Evolutionary conservation across 2,797 vertebrate genomes (phyloP), one percentile per base, ranked within the genome.

Genomic region (Rhinophrynus dorsalis): DNA sequence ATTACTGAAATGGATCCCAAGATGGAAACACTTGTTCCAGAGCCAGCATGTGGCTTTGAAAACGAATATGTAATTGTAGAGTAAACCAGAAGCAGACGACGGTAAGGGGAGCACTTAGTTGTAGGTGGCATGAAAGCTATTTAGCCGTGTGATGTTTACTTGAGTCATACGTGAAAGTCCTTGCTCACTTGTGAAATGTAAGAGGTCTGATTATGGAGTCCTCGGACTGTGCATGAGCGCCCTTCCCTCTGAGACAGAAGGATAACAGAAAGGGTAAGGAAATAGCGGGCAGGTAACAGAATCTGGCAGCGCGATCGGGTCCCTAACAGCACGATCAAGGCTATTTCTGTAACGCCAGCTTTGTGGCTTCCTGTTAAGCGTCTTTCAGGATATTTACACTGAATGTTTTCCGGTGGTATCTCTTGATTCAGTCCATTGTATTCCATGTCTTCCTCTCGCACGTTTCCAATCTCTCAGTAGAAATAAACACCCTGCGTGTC

Each of bases 31-130:
- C 68, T 76, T 74, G 48, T 74, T 35, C 79, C 80, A 75, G 82
- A 78, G 69, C 70, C 72, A 74, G 76, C 57, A 77, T 75, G 76
- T 75, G 77, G 77, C 75, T 78, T 78, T 74, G 74, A 67, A 77
- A 76, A 68, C 72, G 67, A 81, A 61, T 69, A 74, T 80, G 76
- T 79, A 79, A 80, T 83, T 84, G 68, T 76, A 72, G 77, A 77
- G 55, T 51, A 79, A 86, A 85, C 71, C 74, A 71, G 77, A 84
- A 84, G 35, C 84, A 85, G 79, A 84, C 88, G 83, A 80, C 74
- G 59, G 68, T 54, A 82, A 78, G 32, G 8, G 38, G 11, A 75
- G 60, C 68, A 78, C 32, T 57, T 83, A 82, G 67, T 60, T 76
- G 6, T 8, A 69, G 21, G 67, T 78, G 77, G 48, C 81, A 74